These are phyloP conservation scores for Periophthalmodon schlosseri DNA, from an alignment of 2,113 vertebrate species.

Conservation along the genomic window DNA sequence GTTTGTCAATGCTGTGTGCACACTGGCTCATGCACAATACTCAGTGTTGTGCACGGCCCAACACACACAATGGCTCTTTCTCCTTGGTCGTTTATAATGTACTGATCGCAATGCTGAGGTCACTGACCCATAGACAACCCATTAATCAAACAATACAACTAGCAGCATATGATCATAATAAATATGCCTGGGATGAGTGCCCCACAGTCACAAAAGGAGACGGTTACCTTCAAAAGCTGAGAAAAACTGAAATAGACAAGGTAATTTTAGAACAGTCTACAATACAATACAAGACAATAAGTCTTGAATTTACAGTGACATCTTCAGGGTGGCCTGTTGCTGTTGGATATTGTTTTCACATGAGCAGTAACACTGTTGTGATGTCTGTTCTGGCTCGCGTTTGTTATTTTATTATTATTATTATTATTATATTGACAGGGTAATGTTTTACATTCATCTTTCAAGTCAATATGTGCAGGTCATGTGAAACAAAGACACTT, in stretches of 20 bases:
- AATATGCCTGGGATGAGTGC: constrained; percentile 52
- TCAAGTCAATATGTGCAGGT: neutral
- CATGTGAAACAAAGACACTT: neutral
- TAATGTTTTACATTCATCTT: neutral
- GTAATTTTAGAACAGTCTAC: neutral
- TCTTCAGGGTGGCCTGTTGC: neutral
- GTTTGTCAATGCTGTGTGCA: constrained; percentile 31
- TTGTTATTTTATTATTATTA: neutral
- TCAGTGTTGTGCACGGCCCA: constrained; percentile 11
- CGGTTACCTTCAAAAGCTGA: constrained; percentile 28
- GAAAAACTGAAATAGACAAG: constrained; percentile 31
- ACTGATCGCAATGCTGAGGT: constrained; percentile 59
- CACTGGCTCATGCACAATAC: neutral
- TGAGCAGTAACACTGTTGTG: neutral
- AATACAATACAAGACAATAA: neutral
- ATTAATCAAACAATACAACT: constrained; percentile 71
- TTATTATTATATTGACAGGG: neutral
- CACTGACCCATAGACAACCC: constrained; percentile 67
- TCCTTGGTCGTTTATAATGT: constrained; percentile 67
- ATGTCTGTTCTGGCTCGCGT: neutral
- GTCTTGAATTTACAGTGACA: neutral
- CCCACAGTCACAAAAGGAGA: constrained; percentile 26
- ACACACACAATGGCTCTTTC: constrained; percentile 35
- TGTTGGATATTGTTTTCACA: neutral
- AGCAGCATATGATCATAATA: constrained; percentile 74